Base-by-base conservation (phyloP, 2,113 vertebrate genomes). In the Chionomys nivalis region DNA sequence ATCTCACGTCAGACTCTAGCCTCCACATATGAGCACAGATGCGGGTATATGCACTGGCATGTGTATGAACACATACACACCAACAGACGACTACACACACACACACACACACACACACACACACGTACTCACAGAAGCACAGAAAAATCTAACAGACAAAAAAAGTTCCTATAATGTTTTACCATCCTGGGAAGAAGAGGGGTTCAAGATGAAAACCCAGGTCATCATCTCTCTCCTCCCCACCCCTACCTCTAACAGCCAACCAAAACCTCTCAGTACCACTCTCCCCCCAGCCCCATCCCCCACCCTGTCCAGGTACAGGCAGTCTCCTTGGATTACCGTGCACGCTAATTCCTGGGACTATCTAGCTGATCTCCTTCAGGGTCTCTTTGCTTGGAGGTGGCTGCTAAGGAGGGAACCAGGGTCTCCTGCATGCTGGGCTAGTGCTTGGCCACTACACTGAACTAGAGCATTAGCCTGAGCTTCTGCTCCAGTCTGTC, bases 121-220 rank as follows among this genome's bases (percentile, higher is more conserved):
- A 12, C 42, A 26, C 5, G 44, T 6, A 28, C 42, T 7, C 5
- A 24, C 21, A 76, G 6, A 47, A 42, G n/a, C 42, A 44, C 24
- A 77, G 75, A 77, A 26, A 26, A 26, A 63, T 63, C 36, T 10
- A 83, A 61, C 12, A 83, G n/a, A 63, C 81, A 42, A 93, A 91
- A 90, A 83, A 93, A 42, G 66, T 77, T 26, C 55, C 66, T 77
- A 96, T 1, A 1, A 42, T 63, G 58, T 87, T 94, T 75, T 49
- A 81, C 9, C 52, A 68, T 68, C 61, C 61, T 76, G 44, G 36
- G 44, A 44, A 96, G 65, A 97, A 61, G 13, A 7, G 17, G 58
- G 44, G 36, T 86, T 94, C 90, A 65, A 63, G 65, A 55, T 93
- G 33, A 94, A 95, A 66, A 95, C 4, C 47, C 21, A 94, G 19